Evolutionary conservation across 2,888 invertebrate species (phyloP), one percentile per base, ranked within the genome.

Genomic region (Thereva nobilitata): DNA sequence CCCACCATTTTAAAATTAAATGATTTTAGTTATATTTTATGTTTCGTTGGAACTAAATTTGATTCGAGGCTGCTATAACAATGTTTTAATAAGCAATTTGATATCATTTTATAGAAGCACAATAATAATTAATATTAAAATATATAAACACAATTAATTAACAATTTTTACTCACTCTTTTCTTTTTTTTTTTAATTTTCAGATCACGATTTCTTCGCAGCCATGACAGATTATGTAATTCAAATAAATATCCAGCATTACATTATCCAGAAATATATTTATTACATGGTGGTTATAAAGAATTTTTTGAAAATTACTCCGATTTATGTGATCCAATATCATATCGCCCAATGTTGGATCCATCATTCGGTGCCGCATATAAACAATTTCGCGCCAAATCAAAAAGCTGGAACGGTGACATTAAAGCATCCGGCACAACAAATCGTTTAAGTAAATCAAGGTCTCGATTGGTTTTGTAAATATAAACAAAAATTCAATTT

Each of bases 221-320:
- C 55, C 82, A 87, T 38, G 97, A 99, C 81, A 86, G 98, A 0
- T 87, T 87, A 10, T 82, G 86, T 49, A 94, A 97, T 81, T 87
- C 86, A 69, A 89, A 89, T 63, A 84, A 85, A 69, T 97, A 97
- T 80, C 98, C 98, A 0, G 83, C 86, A 0, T 84, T 98, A 0
- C 84, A 91, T 76, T 95, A 92, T 83, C 97, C 97, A 0, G 98
- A 98, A 80, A 83, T 96, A 2, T 99, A 99, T 81, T 83, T 99
- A 1, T 84, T 99, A 35, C 91, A 95, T 76, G 94, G 94, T 1
- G 95, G 95, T 47, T 95, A 95, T 82, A 90, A 92, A 76, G 85
- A 85, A 40, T 97, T 98, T 83, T 95, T 86, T 79, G 84, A 87
- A 72, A 81, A 83, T 1, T 86, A 88, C 75, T 82, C 87, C 35